Evolutionary conservation across 2,888 invertebrate genomes (phyloP).

Genomic region (Phania funesta): DNA sequence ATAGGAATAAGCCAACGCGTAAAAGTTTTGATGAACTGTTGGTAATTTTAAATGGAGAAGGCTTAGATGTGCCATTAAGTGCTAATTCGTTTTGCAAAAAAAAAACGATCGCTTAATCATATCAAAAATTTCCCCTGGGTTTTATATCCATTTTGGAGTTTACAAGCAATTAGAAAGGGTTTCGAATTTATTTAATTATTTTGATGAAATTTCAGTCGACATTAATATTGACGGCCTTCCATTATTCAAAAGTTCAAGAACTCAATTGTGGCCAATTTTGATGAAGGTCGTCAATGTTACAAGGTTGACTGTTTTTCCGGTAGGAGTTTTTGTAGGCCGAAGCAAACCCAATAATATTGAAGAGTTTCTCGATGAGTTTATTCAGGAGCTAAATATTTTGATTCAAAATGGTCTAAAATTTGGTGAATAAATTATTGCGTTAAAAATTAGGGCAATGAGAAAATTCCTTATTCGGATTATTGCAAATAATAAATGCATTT

Average conservation of each 20-base stretch:
- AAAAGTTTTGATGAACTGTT: constrained; percentile 34
- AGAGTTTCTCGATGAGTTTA: not conserved
- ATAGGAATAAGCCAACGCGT: constrained; percentile 19
- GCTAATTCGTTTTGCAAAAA: constrained; percentile 23
- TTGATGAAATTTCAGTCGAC: constrained; percentile 33
- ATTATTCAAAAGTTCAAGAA: constrained; percentile 11
- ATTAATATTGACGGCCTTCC: constrained; percentile 39
- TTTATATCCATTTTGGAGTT: constrained; percentile 27
- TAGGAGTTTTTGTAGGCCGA: constrained; percentile 25
- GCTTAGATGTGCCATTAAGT: constrained; percentile 34
- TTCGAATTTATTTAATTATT: constrained; percentile 32
- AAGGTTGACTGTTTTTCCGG: constrained; percentile 12
- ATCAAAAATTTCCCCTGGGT: constrained; percentile 16
- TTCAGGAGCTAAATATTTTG: not conserved
- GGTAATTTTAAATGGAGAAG: constrained; percentile 24
- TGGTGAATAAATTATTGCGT: not conserved
- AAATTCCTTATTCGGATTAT: constrained; percentile 22
- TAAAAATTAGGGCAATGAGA: constrained; percentile 22
- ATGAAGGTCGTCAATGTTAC: constrained; percentile 29
- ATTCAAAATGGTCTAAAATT: constrained; percentile 1
- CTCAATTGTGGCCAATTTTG: constrained; percentile 19
- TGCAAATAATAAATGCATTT: constrained; percentile 38
- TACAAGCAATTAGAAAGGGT: constrained; percentile 21
- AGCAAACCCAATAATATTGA: constrained; percentile 8
- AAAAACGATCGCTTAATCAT: constrained; percentile 18